Evolutionary conservation across 2,888 invertebrate genomes (phyloP).

Genomic region (Clistopyga incitator): DNA sequence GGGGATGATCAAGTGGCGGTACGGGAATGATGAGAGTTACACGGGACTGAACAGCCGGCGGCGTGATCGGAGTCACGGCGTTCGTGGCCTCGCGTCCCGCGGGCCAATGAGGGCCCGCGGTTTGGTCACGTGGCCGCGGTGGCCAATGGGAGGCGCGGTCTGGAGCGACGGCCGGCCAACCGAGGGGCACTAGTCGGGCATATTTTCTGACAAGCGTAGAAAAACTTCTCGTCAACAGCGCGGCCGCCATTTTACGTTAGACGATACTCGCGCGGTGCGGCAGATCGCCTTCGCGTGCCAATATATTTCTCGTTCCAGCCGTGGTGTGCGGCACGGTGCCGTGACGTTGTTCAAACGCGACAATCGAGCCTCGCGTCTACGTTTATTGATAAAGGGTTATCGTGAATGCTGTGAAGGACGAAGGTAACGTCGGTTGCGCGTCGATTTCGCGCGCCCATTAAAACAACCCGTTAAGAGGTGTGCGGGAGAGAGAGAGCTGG

Average conservation of each 20-base stretch:
- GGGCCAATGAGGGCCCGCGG: constrained; percentile 82
- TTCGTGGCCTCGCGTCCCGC: constrained; percentile 82
- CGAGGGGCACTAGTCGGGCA: constrained; percentile 76
- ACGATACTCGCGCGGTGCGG: constrained; percentile 79
- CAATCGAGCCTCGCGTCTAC: constrained; percentile 4
- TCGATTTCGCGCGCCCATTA: constrained; percentile 75
- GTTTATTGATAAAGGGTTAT: background rate
- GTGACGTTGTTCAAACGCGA: constrained; percentile 38
- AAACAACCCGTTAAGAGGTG: constrained; percentile 64
- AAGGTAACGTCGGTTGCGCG: constrained; percentile 69
- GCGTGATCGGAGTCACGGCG: constrained; percentile 83
- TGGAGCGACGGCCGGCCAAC: constrained; percentile 83
- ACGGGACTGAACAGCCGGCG: constrained; percentile 65
- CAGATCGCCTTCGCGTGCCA: constrained; percentile 73
- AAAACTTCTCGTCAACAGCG: constrained; percentile 96
- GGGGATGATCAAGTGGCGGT: constrained; percentile 71
- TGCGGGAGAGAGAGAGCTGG: constrained; percentile 59
- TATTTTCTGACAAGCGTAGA: constrained; percentile 96
- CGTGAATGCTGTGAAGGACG: constrained; percentile 51
- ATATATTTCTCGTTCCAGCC: constrained; percentile 72
- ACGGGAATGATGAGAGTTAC: constrained; percentile 52
- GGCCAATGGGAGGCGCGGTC: constrained; percentile 83
- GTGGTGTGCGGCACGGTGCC: constrained; percentile 54
- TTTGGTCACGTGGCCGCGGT: constrained; percentile 84
- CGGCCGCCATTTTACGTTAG: constrained; percentile 96